phyloP scores from a whole-genome alignment of 2,797 vertebrate species.

The Crenichthys baileyi region DNA sequence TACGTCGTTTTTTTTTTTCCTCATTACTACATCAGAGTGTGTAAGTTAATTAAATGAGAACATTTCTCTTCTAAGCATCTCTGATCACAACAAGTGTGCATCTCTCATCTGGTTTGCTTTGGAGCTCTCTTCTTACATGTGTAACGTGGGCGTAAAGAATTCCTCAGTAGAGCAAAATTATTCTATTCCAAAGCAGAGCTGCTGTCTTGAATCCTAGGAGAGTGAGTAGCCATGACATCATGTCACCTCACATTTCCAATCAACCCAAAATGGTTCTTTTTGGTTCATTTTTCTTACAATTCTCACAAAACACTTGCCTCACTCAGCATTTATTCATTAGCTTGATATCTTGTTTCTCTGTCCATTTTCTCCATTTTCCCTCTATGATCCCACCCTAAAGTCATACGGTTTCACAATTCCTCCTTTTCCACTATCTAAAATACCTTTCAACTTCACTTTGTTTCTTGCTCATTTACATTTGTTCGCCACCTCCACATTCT shows the following conservation, averaged over 20 bases:
- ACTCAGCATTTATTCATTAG: neutral
- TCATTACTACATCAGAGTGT: neutral
- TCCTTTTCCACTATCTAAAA: slow-evolving; percentile 5
- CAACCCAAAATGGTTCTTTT: neutral
- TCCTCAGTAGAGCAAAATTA: neutral
- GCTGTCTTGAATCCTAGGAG: neutral
- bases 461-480: slow-evolving; percentile 19
- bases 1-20: neutral
- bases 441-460: slow-evolving; percentile 7
- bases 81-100: no score
- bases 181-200: slow-evolving; percentile 2
- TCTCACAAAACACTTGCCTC: neutral
- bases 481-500: slow-evolving; percentile 16
- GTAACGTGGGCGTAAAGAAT: neutral
- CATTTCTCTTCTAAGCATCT: neutral
- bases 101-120: neutral
- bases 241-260: neutral
- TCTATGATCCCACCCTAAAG: neutral
- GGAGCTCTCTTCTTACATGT: neutral
- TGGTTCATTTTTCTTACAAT: neutral
- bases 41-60: neutral
- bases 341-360: neutral
- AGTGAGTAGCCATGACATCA: neutral
- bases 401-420: neutral
- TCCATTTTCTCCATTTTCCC: neutral